These are phyloP conservation scores for Elephas maximus DNA, from an alignment of 2,113 vertebrate species.

Conservation along the genomic window DNA sequence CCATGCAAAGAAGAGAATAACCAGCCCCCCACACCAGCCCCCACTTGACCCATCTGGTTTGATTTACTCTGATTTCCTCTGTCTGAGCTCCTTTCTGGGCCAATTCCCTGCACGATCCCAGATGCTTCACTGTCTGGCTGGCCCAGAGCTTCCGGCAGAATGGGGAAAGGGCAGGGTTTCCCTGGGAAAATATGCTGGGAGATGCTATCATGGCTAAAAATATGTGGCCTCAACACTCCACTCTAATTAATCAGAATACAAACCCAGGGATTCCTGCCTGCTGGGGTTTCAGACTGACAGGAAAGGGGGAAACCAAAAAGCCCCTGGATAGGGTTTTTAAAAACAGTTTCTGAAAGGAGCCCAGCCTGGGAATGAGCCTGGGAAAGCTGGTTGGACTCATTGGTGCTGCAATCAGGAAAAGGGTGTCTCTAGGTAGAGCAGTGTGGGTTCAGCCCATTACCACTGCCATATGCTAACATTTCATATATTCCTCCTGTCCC, in stretches of 20 bases:
- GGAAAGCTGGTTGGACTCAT: not conserved
- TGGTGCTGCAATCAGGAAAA: accelerated
- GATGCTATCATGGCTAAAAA: constrained; percentile 59
- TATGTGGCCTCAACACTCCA: constrained; percentile 31
- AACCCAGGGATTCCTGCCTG: constrained; percentile 60
- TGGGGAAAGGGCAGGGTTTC: constrained; percentile 26
- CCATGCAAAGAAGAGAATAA: not conserved
- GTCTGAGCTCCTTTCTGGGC: not conserved
- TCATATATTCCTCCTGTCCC: not conserved
- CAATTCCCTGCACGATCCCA: constrained; percentile 12
- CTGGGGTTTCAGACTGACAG: constrained; percentile 57
- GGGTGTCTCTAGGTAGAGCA: not conserved
- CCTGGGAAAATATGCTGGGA: constrained; percentile 73
- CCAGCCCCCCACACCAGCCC: not conserved
- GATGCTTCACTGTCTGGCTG: constrained; percentile 45
- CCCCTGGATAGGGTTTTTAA: not conserved
- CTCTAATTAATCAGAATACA: constrained; percentile 52
- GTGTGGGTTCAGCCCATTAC: not conserved
- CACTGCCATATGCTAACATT: not conserved
- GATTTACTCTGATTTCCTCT: constrained; percentile 38
- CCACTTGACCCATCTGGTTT: constrained; percentile 45
- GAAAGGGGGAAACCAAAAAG: constrained; percentile 37
- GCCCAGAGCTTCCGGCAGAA: constrained; percentile 40
- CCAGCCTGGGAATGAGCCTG: not conserved
- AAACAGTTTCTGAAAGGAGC: constrained; percentile 32